phyloP scores from a whole-genome alignment of 64 coral and sea anemone genomes.

The Stichodactyla mertensii region DNA sequence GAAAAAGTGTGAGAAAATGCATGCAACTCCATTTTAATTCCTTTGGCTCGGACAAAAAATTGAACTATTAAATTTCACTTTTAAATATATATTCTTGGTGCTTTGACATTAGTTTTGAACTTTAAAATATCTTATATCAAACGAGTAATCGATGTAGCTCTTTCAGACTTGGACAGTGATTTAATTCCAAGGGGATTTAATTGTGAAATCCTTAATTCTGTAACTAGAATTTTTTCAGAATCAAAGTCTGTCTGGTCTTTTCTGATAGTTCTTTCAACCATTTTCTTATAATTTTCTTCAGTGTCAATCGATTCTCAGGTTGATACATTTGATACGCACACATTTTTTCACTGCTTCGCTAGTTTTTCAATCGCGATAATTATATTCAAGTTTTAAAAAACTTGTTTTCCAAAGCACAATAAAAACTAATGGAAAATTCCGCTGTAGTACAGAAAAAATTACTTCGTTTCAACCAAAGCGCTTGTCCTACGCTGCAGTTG shows the following conservation, averaged over 20 bases:
- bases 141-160: too few species aligned
- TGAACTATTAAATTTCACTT: too few species aligned
- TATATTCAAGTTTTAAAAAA: constrained; percentile 8
- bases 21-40: not conserved
- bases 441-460: not conserved
- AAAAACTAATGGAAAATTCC: not conserved
- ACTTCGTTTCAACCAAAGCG: not conserved
- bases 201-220: too few species aligned
- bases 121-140: too few species aligned
- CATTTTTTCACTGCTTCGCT: not conserved
- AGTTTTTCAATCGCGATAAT: not conserved
- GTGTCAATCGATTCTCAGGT: not conserved
- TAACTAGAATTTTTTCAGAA: too few species aligned
- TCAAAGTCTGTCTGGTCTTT: not conserved
- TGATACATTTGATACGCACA: not conserved
- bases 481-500: not conserved
- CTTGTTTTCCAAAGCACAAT: not conserved
- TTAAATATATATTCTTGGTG: too few species aligned
- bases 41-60: too few species aligned
- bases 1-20: not conserved
- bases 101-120: too few species aligned
- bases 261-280: not conserved
- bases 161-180: too few species aligned
- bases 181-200: too few species aligned
- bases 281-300: not conserved